Evolutionary conservation across 2,888 invertebrate genomes (phyloP).

Genomic region (Bembecia ichneumoniformis): DNA sequence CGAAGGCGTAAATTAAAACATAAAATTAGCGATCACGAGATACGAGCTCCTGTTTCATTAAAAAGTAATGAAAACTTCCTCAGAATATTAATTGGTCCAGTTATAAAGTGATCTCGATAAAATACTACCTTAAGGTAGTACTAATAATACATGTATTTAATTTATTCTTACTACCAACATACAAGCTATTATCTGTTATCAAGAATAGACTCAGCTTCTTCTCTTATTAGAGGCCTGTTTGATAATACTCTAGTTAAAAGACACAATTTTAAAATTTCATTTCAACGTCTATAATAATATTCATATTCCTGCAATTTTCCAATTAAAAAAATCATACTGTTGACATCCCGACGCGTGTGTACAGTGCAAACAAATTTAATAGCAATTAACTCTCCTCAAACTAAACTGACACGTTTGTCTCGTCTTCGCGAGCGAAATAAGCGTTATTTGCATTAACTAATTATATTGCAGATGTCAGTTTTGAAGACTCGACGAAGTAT

Average conservation of each 20-base stretch:
- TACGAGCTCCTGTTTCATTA: conserved; percentile 47
- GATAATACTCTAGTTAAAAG: too few relatives aligned
- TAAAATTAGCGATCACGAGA: conserved; percentile 53
- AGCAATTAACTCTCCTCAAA: not conserved
- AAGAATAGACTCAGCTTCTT: too few relatives aligned
- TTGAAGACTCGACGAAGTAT: too few relatives aligned
- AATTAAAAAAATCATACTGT: not conserved
- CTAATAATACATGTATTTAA: not conserved
- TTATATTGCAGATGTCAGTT: too few relatives aligned
- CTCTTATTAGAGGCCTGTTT: too few relatives aligned
- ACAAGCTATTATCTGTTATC: not conserved
- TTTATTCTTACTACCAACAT: not conserved
- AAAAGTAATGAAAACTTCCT: conserved; percentile 54
- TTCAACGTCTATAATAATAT: too few relatives aligned
- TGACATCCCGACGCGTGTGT: not conserved
- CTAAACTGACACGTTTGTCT: not conserved
- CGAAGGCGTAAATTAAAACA: conserved; percentile 48
- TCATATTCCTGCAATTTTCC: not conserved
- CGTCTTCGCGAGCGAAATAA: not conserved
- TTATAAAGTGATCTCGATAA: conserved; percentile 23
- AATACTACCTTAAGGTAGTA: not conserved
- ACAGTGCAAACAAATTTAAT: not conserved
- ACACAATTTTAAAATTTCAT: too few relatives aligned
- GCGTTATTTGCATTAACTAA: not conserved
- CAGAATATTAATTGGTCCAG: conserved; percentile 44